Conservation (phyloP, 2,113 vertebrate genomes). For the Lophochroa leadbeateri region DNA sequence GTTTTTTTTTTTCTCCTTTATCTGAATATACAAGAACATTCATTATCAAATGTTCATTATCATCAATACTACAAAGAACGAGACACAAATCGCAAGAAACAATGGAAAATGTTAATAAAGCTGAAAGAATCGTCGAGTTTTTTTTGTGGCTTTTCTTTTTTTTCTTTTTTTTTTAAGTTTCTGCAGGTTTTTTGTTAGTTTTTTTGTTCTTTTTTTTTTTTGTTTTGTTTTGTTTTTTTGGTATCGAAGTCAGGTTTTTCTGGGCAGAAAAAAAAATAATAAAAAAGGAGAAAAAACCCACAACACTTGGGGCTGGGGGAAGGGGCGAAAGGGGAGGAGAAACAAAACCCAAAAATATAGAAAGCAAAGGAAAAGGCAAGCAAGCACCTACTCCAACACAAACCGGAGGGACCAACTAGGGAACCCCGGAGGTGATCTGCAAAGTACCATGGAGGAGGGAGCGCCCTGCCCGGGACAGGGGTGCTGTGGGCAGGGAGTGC, state of each 20-base stretch:
- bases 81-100: conserved; percentile 87
- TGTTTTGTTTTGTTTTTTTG: conserved; percentile 77
- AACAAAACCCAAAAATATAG: background rate
- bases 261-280: conserved; percentile 76
- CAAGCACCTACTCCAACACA: conserved; percentile 28
- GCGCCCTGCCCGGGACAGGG: background rate
- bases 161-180: conserved; percentile 73
- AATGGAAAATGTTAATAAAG: conserved; percentile 87
- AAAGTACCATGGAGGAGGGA: background rate
- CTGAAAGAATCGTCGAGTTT: conserved; percentile 80
- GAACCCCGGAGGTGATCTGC: background rate
- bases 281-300: conserved; percentile 57
- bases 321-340: background rate
- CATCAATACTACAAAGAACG: conserved; percentile 83
- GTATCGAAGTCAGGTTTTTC: conserved; percentile 90
- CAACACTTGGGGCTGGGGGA: background rate
- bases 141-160: conserved; percentile 61
- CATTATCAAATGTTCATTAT: conserved; percentile 84
- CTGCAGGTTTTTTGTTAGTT: conserved; percentile 69
- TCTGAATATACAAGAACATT: conserved; percentile 88
- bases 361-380: conserved; percentile 58
- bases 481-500: background rate
- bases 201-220: conserved; percentile 41
- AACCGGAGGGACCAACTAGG: background rate
- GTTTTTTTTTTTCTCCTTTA: conserved; percentile 82